These are phyloP conservation scores for Sarcoramphus papa DNA, from an alignment of 2,797 vertebrate genomes.

Conservation along the genomic window DNA sequence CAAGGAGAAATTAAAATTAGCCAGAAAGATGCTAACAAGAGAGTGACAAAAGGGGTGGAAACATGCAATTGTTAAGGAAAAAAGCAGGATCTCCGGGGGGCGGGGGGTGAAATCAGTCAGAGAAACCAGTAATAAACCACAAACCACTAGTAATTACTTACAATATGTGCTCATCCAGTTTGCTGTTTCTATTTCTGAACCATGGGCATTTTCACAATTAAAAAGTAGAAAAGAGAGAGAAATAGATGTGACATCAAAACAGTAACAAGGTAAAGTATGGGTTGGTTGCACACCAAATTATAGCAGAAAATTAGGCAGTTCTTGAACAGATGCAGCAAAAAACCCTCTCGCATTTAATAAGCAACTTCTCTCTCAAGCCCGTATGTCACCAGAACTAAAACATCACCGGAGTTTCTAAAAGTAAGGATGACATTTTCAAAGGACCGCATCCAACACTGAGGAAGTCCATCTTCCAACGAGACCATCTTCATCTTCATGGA, in stretches of 20 bases:
- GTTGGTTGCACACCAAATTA: background rate
- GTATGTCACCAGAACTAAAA: background rate
- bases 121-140: background rate
- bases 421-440: background rate
- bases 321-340: background rate
- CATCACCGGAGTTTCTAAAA: background rate
- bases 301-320: background rate
- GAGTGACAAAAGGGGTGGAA: background rate
- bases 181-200: background rate
- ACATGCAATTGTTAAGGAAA: background rate
- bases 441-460: background rate
- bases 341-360: background rate
- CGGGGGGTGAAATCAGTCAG: background rate
- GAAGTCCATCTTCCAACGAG: background rate
- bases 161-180: background rate
- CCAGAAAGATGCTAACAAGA: background rate
- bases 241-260: background rate
- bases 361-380: background rate
- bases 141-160: background rate
- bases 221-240: background rate
- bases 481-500: background rate
- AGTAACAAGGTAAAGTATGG: background rate
- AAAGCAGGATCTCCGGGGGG: background rate
- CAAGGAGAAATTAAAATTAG: background rate
- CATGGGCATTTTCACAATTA: background rate